Base-by-base conservation (phyloP, 2,113 vertebrate genomes). In the Callionymus lyra region DNA sequence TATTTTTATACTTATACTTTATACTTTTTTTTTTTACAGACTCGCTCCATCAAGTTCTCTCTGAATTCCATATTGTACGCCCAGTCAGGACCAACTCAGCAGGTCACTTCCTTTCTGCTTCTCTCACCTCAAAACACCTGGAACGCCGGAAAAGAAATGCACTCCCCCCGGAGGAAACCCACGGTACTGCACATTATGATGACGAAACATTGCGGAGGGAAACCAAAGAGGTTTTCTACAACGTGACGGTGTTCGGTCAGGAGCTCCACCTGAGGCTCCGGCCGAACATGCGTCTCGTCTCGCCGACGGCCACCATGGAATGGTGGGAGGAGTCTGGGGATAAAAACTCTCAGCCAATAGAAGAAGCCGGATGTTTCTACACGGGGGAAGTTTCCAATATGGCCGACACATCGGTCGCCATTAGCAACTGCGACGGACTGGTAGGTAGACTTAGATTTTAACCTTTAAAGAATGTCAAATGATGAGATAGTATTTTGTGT, bases 401-500 rank as follows among this genome's bases (percentile, higher is more conserved):
- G 63, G 79, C 86, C 15, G 85, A 88, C n/a, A 76, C 91, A 12
- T 87, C 89, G 0, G 91, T 97, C 0, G 94, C 93, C 34, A 86
- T 98, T 64, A 97, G 93, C 85, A 95, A 92, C 77, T 98, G 94
- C 6, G 91, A 98, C 9, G 94, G 94, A 27, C 83, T 98, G 92
- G 94, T 97, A 84, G 83, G 92, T 61, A 27, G 18, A 21, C 9
- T n/a, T n/a, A n/a, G n/a, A 10, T 17, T 12, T 37, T 6, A 34
- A 34, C 11, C n/a, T n/a, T n/a, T n/a, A n/a, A n/a, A n/a, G n/a
- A n/a, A n/a, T n/a, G n/a, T n/a, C n/a, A n/a, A n/a, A n/a, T n/a
- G n/a, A n/a, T n/a, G n/a, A n/a, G n/a, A n/a, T n/a, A n/a, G n/a
- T n/a, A n/a, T n/a, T n/a, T n/a, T n/a, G n/a, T n/a, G n/a, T n/a